phyloP scores from a whole-genome alignment of 2,888 invertebrate genomes.

The Morpho achilles region DNA sequence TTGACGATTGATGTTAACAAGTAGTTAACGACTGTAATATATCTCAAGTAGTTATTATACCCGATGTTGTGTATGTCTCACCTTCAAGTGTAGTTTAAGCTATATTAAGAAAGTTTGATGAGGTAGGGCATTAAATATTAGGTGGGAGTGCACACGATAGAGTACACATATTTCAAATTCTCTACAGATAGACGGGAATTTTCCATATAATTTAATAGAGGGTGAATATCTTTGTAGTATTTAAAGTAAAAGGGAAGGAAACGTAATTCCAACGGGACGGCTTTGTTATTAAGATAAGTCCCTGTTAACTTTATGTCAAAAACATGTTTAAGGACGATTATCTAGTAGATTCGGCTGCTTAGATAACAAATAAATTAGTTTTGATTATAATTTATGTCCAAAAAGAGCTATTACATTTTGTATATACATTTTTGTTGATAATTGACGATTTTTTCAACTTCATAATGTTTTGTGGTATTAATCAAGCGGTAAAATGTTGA shows the following conservation, averaged over 20 bases:
- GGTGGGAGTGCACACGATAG: not conserved
- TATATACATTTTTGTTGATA: no score
- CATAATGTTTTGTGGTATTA: no score
- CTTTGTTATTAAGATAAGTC: slow-evolving; percentile 21
- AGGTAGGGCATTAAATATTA: no score
- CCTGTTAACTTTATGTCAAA: slow-evolving; percentile 17
- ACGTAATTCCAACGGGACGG: slow-evolving; percentile 11
- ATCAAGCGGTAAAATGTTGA: no score
- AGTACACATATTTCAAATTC: not conserved
- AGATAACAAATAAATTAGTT: slow-evolving; percentile 6
- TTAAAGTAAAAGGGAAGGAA: slow-evolving; percentile 14
- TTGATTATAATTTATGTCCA: slow-evolving; percentile 1
- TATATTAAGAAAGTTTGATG: no score
- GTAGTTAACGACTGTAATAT: no score
- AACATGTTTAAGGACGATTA: slow-evolving; percentile 20
- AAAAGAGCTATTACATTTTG: not conserved
- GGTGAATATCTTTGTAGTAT: slow-evolving; percentile 11
- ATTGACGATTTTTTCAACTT: no score
- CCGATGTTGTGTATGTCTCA: no score
- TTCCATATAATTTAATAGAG: not conserved
- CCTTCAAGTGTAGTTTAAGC: no score
- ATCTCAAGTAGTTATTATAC: no score
- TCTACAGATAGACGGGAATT: not conserved
- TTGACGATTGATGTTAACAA: no score
- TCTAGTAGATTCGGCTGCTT: slow-evolving; percentile 6